phyloP scores from a whole-genome alignment of 2,888 invertebrate genomes.

The Protonemura montana region DNA sequence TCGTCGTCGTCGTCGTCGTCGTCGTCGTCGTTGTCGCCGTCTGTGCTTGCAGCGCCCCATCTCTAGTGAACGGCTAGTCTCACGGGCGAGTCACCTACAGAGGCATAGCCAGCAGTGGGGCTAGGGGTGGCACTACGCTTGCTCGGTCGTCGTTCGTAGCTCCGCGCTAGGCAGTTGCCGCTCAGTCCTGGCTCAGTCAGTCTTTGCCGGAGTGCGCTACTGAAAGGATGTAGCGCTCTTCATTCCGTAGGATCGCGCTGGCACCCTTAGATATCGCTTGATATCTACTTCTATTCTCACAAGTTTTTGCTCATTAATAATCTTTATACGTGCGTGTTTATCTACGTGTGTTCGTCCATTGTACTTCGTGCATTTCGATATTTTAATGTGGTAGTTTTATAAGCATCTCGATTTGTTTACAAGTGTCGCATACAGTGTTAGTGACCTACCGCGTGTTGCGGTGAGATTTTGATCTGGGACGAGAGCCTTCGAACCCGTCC shows the following conservation, averaged over 20 bases:
- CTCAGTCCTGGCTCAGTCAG: neutral
- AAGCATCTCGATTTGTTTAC: neutral
- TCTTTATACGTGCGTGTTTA: neutral
- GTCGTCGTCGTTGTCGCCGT: neutral
- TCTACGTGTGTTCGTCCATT: neutral
- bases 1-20: too few species aligned
- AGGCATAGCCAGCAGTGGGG: neutral
- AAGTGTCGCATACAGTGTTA: neutral
- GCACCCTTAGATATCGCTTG: neutral
- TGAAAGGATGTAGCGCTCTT: neutral
- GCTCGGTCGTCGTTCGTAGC: neutral
- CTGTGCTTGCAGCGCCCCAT: neutral
- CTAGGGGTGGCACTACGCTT: neutral
- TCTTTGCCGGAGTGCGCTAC: neutral
- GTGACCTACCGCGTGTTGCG: neutral
- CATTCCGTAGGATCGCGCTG: neutral
- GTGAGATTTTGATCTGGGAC: neutral
- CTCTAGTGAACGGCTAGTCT: too few species aligned
- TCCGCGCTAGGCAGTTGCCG: too few species aligned
- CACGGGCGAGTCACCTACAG: neutral
- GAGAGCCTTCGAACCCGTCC: neutral
- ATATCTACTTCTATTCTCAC: neutral
- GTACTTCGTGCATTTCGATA: neutral
- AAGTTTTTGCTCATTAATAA: neutral
- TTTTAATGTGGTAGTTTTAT: neutral